Base-by-base conservation (phyloP, 2,888 invertebrate species). In the Volucella inanis region DNA sequence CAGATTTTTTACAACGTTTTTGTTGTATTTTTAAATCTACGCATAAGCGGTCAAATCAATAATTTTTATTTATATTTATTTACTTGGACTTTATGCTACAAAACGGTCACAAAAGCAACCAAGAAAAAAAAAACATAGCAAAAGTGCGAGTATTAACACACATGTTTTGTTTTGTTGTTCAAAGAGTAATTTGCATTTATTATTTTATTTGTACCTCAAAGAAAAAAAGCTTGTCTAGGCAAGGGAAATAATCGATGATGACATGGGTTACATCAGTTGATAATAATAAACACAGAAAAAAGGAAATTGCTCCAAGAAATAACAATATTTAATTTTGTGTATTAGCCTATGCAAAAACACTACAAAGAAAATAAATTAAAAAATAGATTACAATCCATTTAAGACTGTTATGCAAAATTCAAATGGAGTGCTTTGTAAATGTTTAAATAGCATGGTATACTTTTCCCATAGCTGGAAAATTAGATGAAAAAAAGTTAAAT, bases 1-100 rank as follows among this genome's bases (percentile, higher is more conserved):
- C 89, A 89, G 89, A 89, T 88, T 88, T 87, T 76, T 84, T 89
- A 79, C 87, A 84, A 87, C 82, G 55, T 87, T 87, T 88, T 86
- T 89, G 88, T 88, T 85, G 85, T 81, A 76, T 77, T 54, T 41
- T 49, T 41, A 82, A 55, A 62, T 45, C 78, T 55, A 15, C 70
- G 61, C 59, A 67, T 50, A 18, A 61, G 38, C 31, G 49, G 47
- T 68, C 6, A 31, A 47, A 50, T 39, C 10, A 8, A 38, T 64
- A 11, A 54, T 15, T 74, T 50, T 50, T 38, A 8, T 11, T 31
- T 67, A n/a, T 50, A n/a, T 11, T 50, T 15, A 43, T 41, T 54
- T 45, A 38, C 1, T 50, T 41, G 18, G 15, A 57, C 41, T 39
- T 41, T 15, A 14, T 59, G 31, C 47, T 31, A 11, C 43, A 62